Percentiles rank a stretch among this genome's conserved stretches.
Conservation (phyloP, 2,888 invertebrate genomes). For the Sarcophaga variegata region DNA sequence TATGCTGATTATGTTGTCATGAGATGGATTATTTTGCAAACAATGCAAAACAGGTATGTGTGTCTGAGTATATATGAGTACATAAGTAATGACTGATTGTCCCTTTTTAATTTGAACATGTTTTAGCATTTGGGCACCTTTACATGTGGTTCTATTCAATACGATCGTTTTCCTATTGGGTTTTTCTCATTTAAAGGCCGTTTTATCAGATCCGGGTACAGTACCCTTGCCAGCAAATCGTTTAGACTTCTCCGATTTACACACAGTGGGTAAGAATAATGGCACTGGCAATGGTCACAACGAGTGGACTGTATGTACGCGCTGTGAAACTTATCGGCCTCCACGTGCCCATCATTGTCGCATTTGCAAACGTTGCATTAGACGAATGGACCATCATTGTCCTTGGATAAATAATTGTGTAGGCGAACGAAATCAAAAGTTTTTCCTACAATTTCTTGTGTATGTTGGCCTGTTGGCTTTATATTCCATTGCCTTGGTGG, state of each 20-base stretch:
- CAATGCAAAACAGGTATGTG: slow-evolving; percentile 89
- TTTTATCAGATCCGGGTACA: slow-evolving; percentile 94
- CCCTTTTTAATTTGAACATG: slow-evolving; percentile 67
- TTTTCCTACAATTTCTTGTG: slow-evolving; percentile 93
- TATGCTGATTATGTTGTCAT: slow-evolving; percentile 95
- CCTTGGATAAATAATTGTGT: slow-evolving; percentile 97
- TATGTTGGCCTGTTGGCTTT: slow-evolving; percentile 87
- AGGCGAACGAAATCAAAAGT: slow-evolving; percentile 95
- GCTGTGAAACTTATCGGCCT: slow-evolving; percentile 91
- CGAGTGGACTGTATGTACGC: slow-evolving; percentile 83
- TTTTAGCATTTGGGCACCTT: slow-evolving; percentile 89
- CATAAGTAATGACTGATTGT: neutral
- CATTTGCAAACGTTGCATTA: slow-evolving; percentile 91
- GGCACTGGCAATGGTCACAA: slow-evolving; percentile 83
- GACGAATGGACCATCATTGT: slow-evolving; percentile 85
- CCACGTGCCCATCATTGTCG: slow-evolving; percentile 94
- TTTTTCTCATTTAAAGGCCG: slow-evolving; percentile 91
- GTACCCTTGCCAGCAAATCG: slow-evolving; percentile 89
- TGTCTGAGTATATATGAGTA: slow-evolving; percentile 63
- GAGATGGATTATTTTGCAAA: slow-evolving; percentile 90
- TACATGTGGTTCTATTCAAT: slow-evolving; percentile 91
- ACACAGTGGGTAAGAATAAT: slow-evolving; percentile 83
- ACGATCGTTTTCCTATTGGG: slow-evolving; percentile 88
- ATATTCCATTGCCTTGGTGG: slow-evolving; percentile 88
- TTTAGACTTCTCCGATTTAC: slow-evolving; percentile 91